Percentiles rank a stretch among this genome's conserved stretches.
phyloP scores from a whole-genome alignment of 2,113 vertebrate species.

The Orycteropus afer region DNA sequence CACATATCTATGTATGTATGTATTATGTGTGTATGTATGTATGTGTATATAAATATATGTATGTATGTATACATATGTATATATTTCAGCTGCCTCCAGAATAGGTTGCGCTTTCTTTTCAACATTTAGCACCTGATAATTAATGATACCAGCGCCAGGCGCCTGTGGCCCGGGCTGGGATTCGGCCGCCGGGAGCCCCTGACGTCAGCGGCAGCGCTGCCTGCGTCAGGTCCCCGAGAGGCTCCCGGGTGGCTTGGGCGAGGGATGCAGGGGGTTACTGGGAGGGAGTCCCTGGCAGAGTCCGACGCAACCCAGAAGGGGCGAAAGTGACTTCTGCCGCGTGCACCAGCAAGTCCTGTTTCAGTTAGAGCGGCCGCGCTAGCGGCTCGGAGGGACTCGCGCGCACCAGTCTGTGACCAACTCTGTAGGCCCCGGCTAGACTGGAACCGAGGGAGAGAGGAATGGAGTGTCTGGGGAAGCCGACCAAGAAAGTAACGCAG shows the following conservation, averaged over 20 bases:
- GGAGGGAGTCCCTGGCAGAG: neutral
- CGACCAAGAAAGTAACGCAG: neutral
- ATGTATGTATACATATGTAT: neutral
- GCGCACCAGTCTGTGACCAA: neutral
- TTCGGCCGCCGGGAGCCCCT: neutral
- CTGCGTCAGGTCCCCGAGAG: conserved; percentile 19
- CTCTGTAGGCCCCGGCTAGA: neutral
- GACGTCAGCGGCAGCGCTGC: conserved; percentile 59
- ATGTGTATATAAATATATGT: too few relatives aligned
- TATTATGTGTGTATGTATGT: rapidly evolving
- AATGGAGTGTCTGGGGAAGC: neutral
- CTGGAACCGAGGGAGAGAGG: neutral
- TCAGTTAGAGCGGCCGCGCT: neutral
- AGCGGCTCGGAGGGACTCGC: neutral
- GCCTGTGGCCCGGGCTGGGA: neutral
- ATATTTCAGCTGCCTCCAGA: neutral
- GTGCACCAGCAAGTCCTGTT: neutral
- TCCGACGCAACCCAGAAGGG: neutral
- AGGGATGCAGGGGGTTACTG: neutral
- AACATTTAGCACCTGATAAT: conserved; percentile 3
- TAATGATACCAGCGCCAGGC: neutral
- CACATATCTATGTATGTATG: too few relatives aligned
- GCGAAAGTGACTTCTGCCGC: neutral
- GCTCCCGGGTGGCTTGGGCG: neutral
- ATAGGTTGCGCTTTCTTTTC: conserved; percentile 21